phyloP scores from a whole-genome alignment of 2,888 invertebrate genomes.

The Leptopilina syphax region DNA sequence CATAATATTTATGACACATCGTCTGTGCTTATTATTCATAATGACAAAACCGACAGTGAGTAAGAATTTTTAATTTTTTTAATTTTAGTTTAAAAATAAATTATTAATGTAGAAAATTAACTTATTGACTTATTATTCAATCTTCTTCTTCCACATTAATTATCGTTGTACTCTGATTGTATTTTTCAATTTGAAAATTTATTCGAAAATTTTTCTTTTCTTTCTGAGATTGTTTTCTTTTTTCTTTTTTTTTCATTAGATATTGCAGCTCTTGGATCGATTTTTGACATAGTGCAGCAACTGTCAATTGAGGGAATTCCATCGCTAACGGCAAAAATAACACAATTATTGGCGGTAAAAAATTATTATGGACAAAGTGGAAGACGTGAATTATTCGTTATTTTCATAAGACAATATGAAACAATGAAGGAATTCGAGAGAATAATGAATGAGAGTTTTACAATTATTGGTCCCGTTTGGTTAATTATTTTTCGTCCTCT shows the following conservation, averaged over 20 bases:
- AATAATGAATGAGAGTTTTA: slow-evolving; percentile 46
- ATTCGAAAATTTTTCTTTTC: no score
- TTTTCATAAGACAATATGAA: slow-evolving; percentile 17
- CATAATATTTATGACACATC: slow-evolving; percentile 11
- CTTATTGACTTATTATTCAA: no score
- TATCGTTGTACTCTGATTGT: no score
- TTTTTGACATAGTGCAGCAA: background rate
- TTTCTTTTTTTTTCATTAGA: background rate
- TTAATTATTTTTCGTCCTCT: slow-evolving; percentile 60
- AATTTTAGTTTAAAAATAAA: no score
- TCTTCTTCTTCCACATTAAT: no score
- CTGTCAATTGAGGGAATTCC: slow-evolving; percentile 17
- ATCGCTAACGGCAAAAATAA: background rate
- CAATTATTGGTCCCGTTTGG: slow-evolving; percentile 63
- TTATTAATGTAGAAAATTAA: no score
- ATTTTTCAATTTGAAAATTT: no score
- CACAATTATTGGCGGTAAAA: background rate
- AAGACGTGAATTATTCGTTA: background rate
- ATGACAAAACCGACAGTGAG: slow-evolving; percentile 1
- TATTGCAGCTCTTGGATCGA: background rate
- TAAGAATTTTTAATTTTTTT: background rate
- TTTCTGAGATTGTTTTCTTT: background rate
- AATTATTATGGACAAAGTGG: background rate
- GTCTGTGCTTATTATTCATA: slow-evolving; percentile 18
- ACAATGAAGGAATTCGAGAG: slow-evolving; percentile 51